phyloP scores from a whole-genome alignment of 2,113 vertebrate species.

The Pao palembangensis region DNA sequence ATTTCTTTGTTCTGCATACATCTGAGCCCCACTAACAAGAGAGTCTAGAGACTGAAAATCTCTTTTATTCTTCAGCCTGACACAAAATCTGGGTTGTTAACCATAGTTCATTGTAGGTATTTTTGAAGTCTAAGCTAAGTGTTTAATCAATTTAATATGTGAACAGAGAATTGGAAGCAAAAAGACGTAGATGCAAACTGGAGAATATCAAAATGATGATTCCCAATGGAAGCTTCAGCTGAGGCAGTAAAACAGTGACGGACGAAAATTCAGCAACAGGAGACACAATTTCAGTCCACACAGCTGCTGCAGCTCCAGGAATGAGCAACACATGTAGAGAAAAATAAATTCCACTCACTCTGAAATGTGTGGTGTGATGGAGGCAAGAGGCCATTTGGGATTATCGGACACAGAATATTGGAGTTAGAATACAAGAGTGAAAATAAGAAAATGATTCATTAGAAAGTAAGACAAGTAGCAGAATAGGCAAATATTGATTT shows the following conservation, averaged over 20 bases:
- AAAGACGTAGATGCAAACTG: too few species aligned
- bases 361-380: constrained; percentile 28
- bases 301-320: constrained; percentile 29
- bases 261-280: constrained; percentile 30
- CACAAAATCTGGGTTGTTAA: too few species aligned
- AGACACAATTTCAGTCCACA: constrained; percentile 4
- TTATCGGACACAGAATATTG: constrained; percentile 12
- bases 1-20: constrained; percentile 19
- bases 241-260: constrained; percentile 13
- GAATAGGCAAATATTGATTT: neutral
- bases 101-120: too few species aligned
- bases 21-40: constrained; percentile 20
- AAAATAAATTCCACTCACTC: constrained; percentile 14
- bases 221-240: constrained; percentile 4
- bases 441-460: neutral
- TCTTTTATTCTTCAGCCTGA: too few species aligned
- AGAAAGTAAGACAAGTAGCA: neutral
- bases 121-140: too few species aligned
- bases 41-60: constrained; percentile 7
- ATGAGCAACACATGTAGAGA: constrained; percentile 27
- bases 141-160: too few species aligned
- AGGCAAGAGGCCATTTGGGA: constrained; percentile 26
- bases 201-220: too few species aligned
- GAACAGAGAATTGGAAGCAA: too few species aligned
- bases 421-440: constrained; percentile 9